Evolutionary conservation across 2,113 vertebrate genomes (phyloP).

Genomic region (Sceloporus undulatus): DNA sequence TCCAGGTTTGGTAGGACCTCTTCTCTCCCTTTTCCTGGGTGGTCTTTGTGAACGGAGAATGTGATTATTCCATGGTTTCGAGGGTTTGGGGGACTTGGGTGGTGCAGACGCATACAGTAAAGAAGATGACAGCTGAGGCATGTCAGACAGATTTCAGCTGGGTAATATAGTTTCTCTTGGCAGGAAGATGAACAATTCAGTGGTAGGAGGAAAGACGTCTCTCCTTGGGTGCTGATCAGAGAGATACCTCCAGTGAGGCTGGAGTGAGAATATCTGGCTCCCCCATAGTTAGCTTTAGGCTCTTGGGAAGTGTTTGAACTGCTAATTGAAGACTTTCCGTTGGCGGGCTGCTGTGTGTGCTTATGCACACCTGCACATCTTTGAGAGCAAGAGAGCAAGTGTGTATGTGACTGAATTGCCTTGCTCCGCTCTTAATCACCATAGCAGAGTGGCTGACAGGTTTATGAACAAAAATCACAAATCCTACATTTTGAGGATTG

Average conservation of each 20-base stretch:
- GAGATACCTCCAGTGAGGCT: not conserved
- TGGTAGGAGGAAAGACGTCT: not conserved
- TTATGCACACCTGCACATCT: too few relatives aligned
- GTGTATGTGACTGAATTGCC: not conserved
- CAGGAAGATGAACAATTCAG: not conserved
- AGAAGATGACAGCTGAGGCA: rapidly evolving
- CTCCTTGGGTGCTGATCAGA: not conserved
- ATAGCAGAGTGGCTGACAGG: not conserved
- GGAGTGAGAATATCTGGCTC: not conserved
- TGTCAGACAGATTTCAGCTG: not conserved
- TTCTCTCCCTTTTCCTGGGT: not conserved
- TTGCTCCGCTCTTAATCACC: not conserved
- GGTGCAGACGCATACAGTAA: not conserved
- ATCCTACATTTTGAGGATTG: not conserved
- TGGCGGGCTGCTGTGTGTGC: too few relatives aligned
- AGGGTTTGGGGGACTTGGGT: not conserved
- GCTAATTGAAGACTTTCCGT: not conserved
- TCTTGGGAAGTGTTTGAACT: not conserved
- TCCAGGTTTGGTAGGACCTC: not conserved
- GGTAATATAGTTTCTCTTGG: not conserved
- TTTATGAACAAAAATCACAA: constrained; percentile 1
- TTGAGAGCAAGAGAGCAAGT: too few relatives aligned
- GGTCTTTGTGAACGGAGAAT: not conserved
- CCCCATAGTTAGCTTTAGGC: not conserved
- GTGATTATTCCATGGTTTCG: not conserved